A percentile compares a stretch with the other conserved stretches of the same genome.
Evolutionary conservation across 1,140 invertebrate species (phyloP).

Genomic region (Solen grandis): DNA sequence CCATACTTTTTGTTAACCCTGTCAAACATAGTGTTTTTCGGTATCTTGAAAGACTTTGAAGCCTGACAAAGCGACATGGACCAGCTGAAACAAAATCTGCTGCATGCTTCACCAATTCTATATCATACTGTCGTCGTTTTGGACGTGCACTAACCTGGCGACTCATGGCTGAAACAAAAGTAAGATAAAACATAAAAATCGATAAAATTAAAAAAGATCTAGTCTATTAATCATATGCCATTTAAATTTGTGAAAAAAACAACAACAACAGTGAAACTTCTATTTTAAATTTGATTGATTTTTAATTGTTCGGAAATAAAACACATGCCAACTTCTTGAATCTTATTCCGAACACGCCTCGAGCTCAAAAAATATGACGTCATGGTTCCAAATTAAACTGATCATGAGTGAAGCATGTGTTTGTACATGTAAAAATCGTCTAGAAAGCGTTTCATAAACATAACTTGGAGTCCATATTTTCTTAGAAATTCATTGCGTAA

Average conservation of each 20-base stretch:
- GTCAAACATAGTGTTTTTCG: conserved; percentile 22
- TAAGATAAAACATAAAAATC: too few species aligned
- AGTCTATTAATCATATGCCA: background rate
- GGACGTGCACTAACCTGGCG: background rate
- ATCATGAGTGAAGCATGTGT: background rate
- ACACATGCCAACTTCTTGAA: too few species aligned
- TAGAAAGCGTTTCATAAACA: background rate
- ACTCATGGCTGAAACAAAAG: conserved; percentile 32
- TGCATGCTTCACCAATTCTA: background rate
- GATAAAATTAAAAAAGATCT: too few species aligned
- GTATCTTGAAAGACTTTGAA: background rate
- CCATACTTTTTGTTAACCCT: conserved; percentile 14
- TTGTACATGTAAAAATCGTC: background rate
- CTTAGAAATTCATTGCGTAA: background rate
- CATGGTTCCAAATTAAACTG: background rate
- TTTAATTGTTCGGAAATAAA: too few species aligned
- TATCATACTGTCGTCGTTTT: background rate
- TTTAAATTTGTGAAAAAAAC: background rate
- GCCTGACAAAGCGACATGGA: conserved; percentile 14
- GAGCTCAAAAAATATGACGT: background rate
- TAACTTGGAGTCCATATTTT: background rate
- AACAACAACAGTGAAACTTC: background rate
- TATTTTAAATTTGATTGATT: background rate
- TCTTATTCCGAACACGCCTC: background rate
- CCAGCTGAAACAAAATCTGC: conserved; percentile 16